These are phyloP conservation scores for Sebastes nivosus DNA, from an alignment of 2,797 vertebrate species.

Conservation along the genomic window DNA sequence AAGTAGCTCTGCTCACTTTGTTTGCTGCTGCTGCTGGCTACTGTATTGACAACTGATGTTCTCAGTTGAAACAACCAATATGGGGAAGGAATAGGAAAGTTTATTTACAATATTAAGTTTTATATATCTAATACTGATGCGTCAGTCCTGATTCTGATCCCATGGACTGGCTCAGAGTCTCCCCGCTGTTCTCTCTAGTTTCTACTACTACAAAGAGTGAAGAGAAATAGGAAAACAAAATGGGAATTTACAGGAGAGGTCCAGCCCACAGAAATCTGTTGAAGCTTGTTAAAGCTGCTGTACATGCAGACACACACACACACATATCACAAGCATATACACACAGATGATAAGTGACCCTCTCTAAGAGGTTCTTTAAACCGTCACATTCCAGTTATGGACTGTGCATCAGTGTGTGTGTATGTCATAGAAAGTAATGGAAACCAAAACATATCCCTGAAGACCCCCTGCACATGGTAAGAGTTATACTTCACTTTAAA, in stretches of 20 bases:
- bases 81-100: neutral
- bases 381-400: conserved; percentile 3
- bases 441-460: conserved; percentile 43
- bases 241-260: neutral
- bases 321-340: neutral
- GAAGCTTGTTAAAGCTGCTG: neutral
- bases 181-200: neutral
- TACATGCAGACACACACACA: neutral
- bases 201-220: neutral
- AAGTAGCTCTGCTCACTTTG: neutral
- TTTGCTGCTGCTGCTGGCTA: neutral
- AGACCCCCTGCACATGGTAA: conserved; percentile 54
- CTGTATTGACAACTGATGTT: neutral
- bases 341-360: neutral
- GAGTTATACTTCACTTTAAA: conserved; percentile 45
- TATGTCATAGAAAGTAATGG: conserved; percentile 16
- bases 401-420: neutral
- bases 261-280: neutral
- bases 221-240: neutral
- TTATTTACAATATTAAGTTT: neutral
- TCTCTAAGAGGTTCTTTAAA: conserved; percentile 5
- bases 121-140: neutral
- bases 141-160: neutral
- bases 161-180: neutral
- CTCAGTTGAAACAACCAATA: neutral